Evolutionary conservation across 2,113 vertebrate genomes (phyloP), one percentile per base, ranked within the genome.

Genomic region (Eulacestoma nigropectus): DNA sequence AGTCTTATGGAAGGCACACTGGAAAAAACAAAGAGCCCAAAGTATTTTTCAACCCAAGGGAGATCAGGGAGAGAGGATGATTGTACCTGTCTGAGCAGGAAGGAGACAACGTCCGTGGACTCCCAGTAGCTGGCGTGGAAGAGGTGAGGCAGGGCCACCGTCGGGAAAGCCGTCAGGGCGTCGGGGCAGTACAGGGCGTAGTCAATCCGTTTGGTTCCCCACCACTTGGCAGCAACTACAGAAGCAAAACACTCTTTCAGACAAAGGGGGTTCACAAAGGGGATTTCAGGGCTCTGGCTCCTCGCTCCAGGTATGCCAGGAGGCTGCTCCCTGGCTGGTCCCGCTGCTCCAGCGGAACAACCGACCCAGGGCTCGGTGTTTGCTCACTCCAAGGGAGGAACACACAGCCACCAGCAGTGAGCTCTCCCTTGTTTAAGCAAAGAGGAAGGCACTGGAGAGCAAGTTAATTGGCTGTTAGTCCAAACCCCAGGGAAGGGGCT

Each of bases 91-190:
- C 99, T 97, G 60, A 99, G 98, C 41, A 99, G 96, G 96, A 99
- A 99, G 70, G 99, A 99, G 76, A 99, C 99, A 2, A 99, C 99
- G 0, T 99, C 99, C 0, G 99, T 99, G 3, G 99, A 99, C 89
- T 99, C 99, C 99, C 99, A 99, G 98, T 99, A 99, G 96, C 99
- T 99, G 22, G 99, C 99, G 0, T 99, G 99, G 97, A 99, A 99
- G 92, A 99, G 99, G 83, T 99, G 99, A 6, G 99, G 99, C 96
- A 99, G 98, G 23, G 99, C 99, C 56, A 99, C 98, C 0, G 99
- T 99, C 2, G 99, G 99, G 84, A 99, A 99, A 11, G 99, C 99
- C 0, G 98, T 99, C 65, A 99, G 98, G 8, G 99, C 99, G 0
- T 99, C 99, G 0, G 99, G 99, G 73, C 99, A 99, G 97, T 99